Base-by-base conservation (phyloP, 2,888 invertebrate genomes). In the Coecobrya sp. region DNA sequence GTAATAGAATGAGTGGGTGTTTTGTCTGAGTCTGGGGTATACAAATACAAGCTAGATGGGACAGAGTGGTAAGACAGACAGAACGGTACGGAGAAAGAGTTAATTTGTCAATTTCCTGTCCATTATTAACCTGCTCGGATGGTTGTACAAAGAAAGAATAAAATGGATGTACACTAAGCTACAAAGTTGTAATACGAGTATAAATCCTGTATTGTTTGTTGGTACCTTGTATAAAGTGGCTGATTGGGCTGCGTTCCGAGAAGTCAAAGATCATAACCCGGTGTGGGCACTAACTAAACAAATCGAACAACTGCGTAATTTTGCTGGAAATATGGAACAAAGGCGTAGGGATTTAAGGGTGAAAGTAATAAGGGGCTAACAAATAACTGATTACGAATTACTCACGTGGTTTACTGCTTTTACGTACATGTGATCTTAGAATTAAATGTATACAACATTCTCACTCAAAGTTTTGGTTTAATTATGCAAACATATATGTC, bases 91-190 rank as follows among this genome's bases (percentile, higher is more conserved):
- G 36, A 8, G 16, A 27, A 30, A 13, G 3, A 68, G 68, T 68
- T 68, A 68, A 68, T 68, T 68, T 68, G 68, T n/a, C 68, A 36
- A 68, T 68, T 68, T 68, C 36, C 68, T 30, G 68, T 25, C 16
- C 36, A 68, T 68, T 68, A 68, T 68, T 68, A 27, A 36, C 25
- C 68, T 27, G 25, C 10, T 65, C 59, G 8, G 27, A 59, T 59
- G 59, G 0, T 1, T 55, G 55, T 36, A 36, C 36, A 36, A 59
- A 22, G 5, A 19, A 59, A 13, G 1, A 19, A 22, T 13, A 59
- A 2, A 59, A 8, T 22, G 19, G 59, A 19, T 19, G 7, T 59
- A 19, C 4, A 59, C n/a, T n/a, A 19, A 19, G 59, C 19, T 59
- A 8, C 2, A 1, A 8, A 19, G 22, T 22, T 59, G 19, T 22